Base-by-base conservation (phyloP, 1,140 invertebrate genomes). In the Arion vulgaris region DNA sequence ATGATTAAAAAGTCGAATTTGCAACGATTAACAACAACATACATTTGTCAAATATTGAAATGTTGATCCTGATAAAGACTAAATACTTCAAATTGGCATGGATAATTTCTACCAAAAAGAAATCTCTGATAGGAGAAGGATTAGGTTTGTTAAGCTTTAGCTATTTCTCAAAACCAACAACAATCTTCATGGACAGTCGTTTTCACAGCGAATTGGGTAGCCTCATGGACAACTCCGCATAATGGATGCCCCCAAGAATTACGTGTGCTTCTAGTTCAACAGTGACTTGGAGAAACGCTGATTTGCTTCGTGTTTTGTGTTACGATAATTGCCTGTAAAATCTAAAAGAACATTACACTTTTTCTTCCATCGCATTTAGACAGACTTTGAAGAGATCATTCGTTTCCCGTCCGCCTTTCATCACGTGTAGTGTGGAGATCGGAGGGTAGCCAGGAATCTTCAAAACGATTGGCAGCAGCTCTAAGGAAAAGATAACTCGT, bases 261-360 rank as follows among this genome's bases (percentile, higher is more conserved):
- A 76, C 74, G 74, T 26, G 45, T 51, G 28, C 39, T 15, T 1
- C 49, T 49, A 32, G 0, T 53, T 53, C 39, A 53, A 28, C 15
- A 1, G 23, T 53, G 49, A 13, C 49, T 76, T 0, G 49, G 74
- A 53, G 26, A 15, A 32, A 23, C 11, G 32, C 49, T 49, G 49
- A 51, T 76, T 76, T 45, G 74, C 41, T 53, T 51, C 74, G 19
- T 53, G n/a, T 76, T 76, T 53, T 76, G 45, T 53, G 74, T 53
- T 4, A 26, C 15, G 49, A 76, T 76, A 76, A 76, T 76, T 76
- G 49, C 49, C 74, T 53, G 74, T 53, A 76, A 51, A 76, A 76
- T 76, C 11, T 32, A 34, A 76, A 53, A 76, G 74, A 76, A 34
- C 49, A 51, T 53, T 76, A 32, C 11, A 76, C 74, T 53, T 34